These are phyloP conservation scores for Syngnathus rostellatus DNA, from an alignment of 2,797 vertebrate species.

Conservation along the genomic window DNA sequence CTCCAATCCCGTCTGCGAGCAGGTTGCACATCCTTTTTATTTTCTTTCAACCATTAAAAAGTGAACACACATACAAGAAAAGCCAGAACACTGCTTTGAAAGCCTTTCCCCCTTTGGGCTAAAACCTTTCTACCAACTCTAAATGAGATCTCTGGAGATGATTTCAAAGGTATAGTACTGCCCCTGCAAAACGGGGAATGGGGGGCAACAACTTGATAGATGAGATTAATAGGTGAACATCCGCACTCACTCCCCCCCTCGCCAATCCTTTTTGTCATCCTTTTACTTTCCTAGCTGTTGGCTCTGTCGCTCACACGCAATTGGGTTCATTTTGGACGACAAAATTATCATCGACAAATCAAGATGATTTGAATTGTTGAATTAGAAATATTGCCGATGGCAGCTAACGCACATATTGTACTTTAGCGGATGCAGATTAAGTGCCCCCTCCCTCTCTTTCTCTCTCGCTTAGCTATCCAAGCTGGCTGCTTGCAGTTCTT, in stretches of 20 bases:
- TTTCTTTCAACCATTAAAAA: constrained; percentile 8
- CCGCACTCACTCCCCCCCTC: not conserved
- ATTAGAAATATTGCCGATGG: not conserved
- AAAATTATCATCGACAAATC: not conserved
- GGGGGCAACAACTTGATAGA: not conserved
- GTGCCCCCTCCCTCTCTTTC: not conserved
- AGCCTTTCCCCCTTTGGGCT: constrained; percentile 53
- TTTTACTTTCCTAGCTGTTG: not conserved
- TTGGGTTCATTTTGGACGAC: not conserved
- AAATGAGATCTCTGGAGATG: constrained; percentile 43
- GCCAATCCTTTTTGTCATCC: not conserved
- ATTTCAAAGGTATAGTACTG: constrained; percentile 23
- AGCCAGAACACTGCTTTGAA: constrained; percentile 30
- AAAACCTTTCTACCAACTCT: constrained; percentile 32
- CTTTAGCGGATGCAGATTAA: not conserved
- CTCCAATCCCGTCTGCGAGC: not conserved
- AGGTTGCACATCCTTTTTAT: not conserved
- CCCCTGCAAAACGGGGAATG: constrained; percentile 9
- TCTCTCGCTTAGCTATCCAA: not conserved
- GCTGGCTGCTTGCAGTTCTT: constrained; percentile 3
- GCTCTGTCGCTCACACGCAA: not conserved
- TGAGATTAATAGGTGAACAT: not conserved
- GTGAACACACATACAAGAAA: constrained; percentile 4
- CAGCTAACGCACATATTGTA: constrained; percentile 1
- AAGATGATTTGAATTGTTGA: not conserved